phyloP scores from a whole-genome alignment of 2,888 invertebrate species.

The Chrysolina haemoptera region DNA sequence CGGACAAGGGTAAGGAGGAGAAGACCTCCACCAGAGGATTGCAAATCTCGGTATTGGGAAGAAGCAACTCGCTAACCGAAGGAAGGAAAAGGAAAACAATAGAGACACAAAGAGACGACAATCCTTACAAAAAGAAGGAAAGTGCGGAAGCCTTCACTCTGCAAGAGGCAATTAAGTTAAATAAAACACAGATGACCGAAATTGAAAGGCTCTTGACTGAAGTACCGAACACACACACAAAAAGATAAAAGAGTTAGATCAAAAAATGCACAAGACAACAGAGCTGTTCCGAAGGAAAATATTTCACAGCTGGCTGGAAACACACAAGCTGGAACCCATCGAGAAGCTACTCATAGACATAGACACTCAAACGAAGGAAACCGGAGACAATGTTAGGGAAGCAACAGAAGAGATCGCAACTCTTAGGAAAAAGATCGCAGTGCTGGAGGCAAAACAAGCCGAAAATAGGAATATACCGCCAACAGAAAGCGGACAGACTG shows the following conservation, averaged over 20 bases:
- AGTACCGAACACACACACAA: neutral
- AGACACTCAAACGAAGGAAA: neutral
- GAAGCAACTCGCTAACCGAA: too few species aligned
- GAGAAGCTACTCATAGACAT: slow-evolving; percentile 14
- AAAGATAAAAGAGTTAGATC: neutral
- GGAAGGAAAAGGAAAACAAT: too few species aligned
- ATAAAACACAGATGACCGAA: neutral
- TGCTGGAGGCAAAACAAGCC: too few species aligned
- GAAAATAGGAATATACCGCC: too few species aligned
- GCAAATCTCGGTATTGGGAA: too few species aligned
- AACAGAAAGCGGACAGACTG: too few species aligned
- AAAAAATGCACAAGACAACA: neutral
- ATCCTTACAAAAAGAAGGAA: slow-evolving; percentile 7
- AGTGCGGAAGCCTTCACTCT: slow-evolving; percentile 10
- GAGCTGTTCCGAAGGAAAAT: neutral
- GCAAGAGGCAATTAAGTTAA: neutral
- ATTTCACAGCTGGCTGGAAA: neutral
- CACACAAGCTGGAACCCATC: neutral
- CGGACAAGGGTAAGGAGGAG: too few species aligned
- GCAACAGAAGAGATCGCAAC: too few species aligned
- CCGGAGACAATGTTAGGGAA: too few species aligned
- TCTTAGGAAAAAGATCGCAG: too few species aligned
- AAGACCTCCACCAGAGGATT: too few species aligned
- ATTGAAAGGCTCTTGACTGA: neutral
- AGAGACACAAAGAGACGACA: neutral